Evolutionary conservation across 2,888 invertebrate genomes (phyloP), one percentile per base, ranked within the genome.

Genomic region (Melinaea marsaeus): DNA sequence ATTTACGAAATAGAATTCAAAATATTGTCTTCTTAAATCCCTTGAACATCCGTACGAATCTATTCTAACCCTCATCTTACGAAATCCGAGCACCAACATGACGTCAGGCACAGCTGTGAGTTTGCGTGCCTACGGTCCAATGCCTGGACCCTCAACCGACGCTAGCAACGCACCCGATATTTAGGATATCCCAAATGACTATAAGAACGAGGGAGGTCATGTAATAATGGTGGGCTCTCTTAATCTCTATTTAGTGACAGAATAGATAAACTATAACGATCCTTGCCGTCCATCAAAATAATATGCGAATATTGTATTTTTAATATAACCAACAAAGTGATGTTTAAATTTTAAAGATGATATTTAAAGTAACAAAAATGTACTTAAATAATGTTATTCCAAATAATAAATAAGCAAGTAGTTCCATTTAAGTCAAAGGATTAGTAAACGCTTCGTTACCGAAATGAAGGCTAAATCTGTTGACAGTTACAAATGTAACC

Each of bases 231-330:
- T 64, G 65, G 68, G 55, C 51, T 70, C 62, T 70, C 64, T 67
- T 70, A 78, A 77, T 79, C 78, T 77, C 77, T 70, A 74, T 72
- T 72, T 74, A 76, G 80, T 81, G 81, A 83, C 82, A 79, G 73
- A 73, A 72, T 73, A 81, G 83, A 84, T 84, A 83, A 84, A 78
- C 72, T 68, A 72, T 72, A 72, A 71, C 77, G 73, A 77, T 76
- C 74, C 75, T 79, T 63, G 67, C 78, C 80, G 85, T 83, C 84
- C 81, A 83, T 85, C 85, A 83, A 72, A 68, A 9, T 5, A 42
- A 11, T 9, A 51, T 32, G 9, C 48, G 51, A 32, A 32, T 22
- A 42, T 22, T 22, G 22, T 22, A 22, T 22, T 22, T 22, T 22
- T 22, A 22, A 22, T 22, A 22, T 22, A 13, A n/a, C 46, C 11